Evolutionary conservation across 2,888 invertebrate genomes (phyloP).

Genomic region (Drosophila bunnanda): DNA sequence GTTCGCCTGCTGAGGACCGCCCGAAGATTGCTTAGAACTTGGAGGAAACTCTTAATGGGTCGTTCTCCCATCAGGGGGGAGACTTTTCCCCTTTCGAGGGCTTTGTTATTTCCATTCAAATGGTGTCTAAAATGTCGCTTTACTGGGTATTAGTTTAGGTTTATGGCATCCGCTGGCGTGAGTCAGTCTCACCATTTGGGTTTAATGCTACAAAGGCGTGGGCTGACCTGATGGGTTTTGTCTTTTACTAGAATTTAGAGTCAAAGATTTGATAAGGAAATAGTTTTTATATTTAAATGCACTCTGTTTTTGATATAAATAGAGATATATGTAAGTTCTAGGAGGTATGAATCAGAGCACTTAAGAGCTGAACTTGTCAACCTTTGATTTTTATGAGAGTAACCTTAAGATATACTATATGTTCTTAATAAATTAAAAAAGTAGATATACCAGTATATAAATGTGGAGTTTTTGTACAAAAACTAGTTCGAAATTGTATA

Average conservation of each 20-base stretch:
- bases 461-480: not conserved
- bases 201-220: conserved; percentile 9
- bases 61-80: conserved; percentile 28
- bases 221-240: conserved; percentile 19
- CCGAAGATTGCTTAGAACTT: conserved; percentile 29
- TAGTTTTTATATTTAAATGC: conserved; percentile 45
- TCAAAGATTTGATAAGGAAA: conserved; percentile 11
- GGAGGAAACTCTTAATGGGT: conserved; percentile 30
- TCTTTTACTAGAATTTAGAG: conserved; percentile 12
- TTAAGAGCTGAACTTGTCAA: not conserved
- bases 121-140: conserved; percentile 31
- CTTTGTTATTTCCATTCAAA: conserved; percentile 25
- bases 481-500: not conserved
- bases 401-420: no score
- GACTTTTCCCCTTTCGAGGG: not conserved
- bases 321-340: not conserved
- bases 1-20: conserved; percentile 36
- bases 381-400: not conserved
- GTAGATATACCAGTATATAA: no score
- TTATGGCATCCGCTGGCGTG: conserved; percentile 63
- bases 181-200: conserved; percentile 44
- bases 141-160: conserved; percentile 42
- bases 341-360: no score
- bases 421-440: no score
- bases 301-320: not conserved